Percentiles rank a stretch among this genome's conserved stretches.
Evolutionary conservation across 2,888 invertebrate species (phyloP).

Genomic region (Onchidella celtica): DNA sequence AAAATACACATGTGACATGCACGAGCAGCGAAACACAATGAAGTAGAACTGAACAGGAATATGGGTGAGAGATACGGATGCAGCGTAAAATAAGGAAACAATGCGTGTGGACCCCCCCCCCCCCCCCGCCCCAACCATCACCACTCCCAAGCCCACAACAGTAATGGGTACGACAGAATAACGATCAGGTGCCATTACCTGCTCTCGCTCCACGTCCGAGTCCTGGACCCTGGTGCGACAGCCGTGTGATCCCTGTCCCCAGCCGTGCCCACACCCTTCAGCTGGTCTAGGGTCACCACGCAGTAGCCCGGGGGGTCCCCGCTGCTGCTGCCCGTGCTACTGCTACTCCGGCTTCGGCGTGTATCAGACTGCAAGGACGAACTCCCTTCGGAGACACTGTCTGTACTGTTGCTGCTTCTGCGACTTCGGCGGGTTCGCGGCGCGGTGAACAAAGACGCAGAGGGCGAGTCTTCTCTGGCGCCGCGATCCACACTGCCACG

Average conservation of each 20-base stretch:
- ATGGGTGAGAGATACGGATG: too few species aligned
- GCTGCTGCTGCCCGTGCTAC: background rate
- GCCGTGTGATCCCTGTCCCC: background rate
- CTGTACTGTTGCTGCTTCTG: background rate
- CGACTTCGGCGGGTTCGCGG: background rate
- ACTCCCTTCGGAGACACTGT: background rate
- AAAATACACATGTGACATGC: too few species aligned
- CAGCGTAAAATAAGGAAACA: too few species aligned
- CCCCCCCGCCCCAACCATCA: too few species aligned
- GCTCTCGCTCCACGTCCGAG: background rate
- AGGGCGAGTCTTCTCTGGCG: background rate
- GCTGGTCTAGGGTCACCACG: background rate
- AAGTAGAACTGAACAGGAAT: too few species aligned
- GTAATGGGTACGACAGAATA: background rate
- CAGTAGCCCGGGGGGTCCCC: background rate
- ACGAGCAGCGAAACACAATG: too few species aligned
- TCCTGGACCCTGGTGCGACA: background rate
- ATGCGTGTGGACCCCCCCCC: too few species aligned
- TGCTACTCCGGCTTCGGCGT: background rate
- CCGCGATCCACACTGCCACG: background rate
- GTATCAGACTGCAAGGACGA: background rate
- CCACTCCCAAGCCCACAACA: background rate
- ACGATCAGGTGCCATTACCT: constrained; percentile 22
- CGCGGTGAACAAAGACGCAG: background rate
- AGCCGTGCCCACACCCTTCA: background rate